Base-by-base conservation (phyloP, 2,888 invertebrate genomes). In the Stenoptilia bipunctidactyla region DNA sequence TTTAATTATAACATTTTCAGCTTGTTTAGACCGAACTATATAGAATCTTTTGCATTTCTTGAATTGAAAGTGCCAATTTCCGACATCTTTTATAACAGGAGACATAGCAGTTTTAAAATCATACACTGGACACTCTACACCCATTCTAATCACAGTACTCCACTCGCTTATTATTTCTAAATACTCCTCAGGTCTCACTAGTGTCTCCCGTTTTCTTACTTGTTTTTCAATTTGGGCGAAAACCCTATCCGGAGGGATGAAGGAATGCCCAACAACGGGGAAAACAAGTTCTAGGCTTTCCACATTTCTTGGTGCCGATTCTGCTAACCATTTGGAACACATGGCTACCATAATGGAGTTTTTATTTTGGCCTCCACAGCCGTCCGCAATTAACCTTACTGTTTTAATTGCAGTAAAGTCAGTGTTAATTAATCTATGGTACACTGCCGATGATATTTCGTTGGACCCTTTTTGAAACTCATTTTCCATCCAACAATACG, bases 401-500 rank as follows among this genome's bases (percentile, higher is more conserved):
- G 12, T 41, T 15, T 38, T 34, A n/a, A 46, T 49, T 12, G 37
- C 42, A 15, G 44, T 39, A 36, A 40, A 37, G 27, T 52, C 42
- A 12, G 41, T 45, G n/a, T 34, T 20, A 20, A 12, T 40, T 0
- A 52, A 34, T 1, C 46, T 5, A 35, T 53, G 45, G 34, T 45
- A 47, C 13, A 50, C 15, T 13, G 41, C 44, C 4, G 50, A 50
- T 13, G 49, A 40, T n/a, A 51, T 45, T 34, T 46, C 39, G 36
- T 51, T 53, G 1, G 51, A 43, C 10, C 40, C 45, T 45, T 56
- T 54, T 9, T 39, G 30, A 12, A 13, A 40, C 27, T 45, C 36
- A 34, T 52, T 41, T 40, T 53, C 51, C 12, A 50, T 51, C 46
- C 54, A 56, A 14, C 15, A 41, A 47, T 56, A 61, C 8, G 50